Base-by-base conservation (phyloP, 2,797 vertebrate species). In the Vipera ursinii region DNA sequence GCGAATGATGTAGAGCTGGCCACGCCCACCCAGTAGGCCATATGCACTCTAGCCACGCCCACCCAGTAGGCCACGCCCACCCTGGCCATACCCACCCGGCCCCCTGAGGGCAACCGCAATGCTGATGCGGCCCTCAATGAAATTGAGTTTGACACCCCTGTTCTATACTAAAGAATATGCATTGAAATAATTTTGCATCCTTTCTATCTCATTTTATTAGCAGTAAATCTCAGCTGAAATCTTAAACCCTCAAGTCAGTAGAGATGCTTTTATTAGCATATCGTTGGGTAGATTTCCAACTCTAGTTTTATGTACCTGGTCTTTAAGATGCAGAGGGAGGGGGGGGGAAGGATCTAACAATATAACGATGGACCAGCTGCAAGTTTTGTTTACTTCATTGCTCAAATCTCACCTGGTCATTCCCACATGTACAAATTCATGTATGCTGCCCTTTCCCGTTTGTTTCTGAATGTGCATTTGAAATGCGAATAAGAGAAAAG, bases 161-260 rank as follows among this genome's bases (percentile, higher is more conserved):
- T 32, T 32, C 32, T 88, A 26, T n/a, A 63, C 17, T 91, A 53
- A 60, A 82, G 56, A 78, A 57, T 60, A 89, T 87, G 32, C 26
- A 32, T 48, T 88, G 56, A 88, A 44, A 91, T 57, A 88, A 63
- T 93, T 82, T 48, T 48, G 24, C 38, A 44, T 78, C 73, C 17
- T 78, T 78, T 78, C 38, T 24, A 20, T 82, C 38, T 48, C 38
- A 48, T 82, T 82, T 82, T 82, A 48, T 94, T 89, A 93, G 60
- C 91, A 95, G 89, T 92, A 92, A 90, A 44, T 82, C 69, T 32
- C 4, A 15, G n/a, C 32, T 86, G 38, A 65, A 1, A 24, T 57
- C 12, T 2, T 73, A 73, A 32, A 73, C n/a, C 14, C 51, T 93
- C 56, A 22, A 86, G 63, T 53, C 20, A 91, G 24, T 48, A 48